Evolutionary conservation across 2,113 vertebrate species (phyloP), one percentile per base, ranked within the genome.

Genomic region (Muntiacus reevesi): DNA sequence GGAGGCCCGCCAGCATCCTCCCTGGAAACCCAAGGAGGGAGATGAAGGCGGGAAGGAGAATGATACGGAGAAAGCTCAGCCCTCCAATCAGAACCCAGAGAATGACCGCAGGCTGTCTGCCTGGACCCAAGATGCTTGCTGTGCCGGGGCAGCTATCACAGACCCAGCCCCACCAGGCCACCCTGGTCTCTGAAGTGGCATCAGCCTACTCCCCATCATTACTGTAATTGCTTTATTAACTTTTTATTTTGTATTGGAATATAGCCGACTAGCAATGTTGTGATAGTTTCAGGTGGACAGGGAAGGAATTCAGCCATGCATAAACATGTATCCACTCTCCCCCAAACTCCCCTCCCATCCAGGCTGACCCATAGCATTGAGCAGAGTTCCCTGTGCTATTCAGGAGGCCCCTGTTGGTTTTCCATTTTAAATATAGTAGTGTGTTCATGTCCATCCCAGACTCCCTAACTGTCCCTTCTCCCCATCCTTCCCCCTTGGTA

Each of bases 91-190:
- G 13, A 33, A 52, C 14, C 16, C 67, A 0, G 0, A 62, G 52
- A 36, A 52, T 1, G 16, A 25, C 0, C 16, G 14, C 0, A 4
- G 13, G 16, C 14, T 5, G 2, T 52, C 33, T 21, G 36, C 40
- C 33, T 0, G 47, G n/a, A 17, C n/a, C 47, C 0, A 1, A 2
- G 52, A 7, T 2, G 0, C 27, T 43, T 4, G 27, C 45, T 4
- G 0, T 1, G 3, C 25, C 1, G 17, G 43, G 40, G 52, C 15
- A 0, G 27, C 50, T 16, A 12, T 6, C 57, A 0, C 2, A 40
- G 76, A 23, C 45, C 30, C n/a, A 9, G n/a, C 12, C 36, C 85
- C 40, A 3, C n/a, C n/a, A 6, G n/a, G 5, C 9, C 27, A 78
- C 23, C 64, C n/a, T 10, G 71, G 91, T 2, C 92, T 84, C 96